Conservation (phyloP, 2,888 invertebrate species). For the Monochamus alternatus region DNA sequence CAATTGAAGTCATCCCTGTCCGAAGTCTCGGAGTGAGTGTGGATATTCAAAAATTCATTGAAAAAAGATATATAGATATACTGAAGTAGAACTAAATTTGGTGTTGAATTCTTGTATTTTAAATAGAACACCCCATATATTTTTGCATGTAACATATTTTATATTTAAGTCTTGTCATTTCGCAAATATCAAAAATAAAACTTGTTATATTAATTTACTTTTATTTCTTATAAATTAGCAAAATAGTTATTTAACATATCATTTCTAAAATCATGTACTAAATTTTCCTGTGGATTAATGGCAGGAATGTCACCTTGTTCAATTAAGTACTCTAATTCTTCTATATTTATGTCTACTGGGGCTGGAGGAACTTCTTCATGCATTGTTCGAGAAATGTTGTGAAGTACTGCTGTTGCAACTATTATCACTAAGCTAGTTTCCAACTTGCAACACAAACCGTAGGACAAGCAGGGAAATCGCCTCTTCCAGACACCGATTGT, state of each 20-base stretch:
- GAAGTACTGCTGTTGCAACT: slow-evolving; percentile 33
- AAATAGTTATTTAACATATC: slow-evolving; percentile 19
- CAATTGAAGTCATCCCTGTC: neutral
- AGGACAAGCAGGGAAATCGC: too few relatives aligned
- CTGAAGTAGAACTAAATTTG: neutral
- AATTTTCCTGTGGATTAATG: too few relatives aligned
- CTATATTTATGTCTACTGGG: slow-evolving; percentile 6
- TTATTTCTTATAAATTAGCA: neutral
- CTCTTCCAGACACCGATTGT: slow-evolving; percentile 44
- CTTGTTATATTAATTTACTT: neutral
- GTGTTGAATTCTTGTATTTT: too few relatives aligned
- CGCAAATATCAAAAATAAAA: neutral
- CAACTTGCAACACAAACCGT: too few relatives aligned
- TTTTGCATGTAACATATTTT: neutral
- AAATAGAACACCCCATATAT: too few relatives aligned
- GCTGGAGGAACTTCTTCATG: slow-evolving; percentile 3
- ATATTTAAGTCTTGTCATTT: neutral
- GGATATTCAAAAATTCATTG: neutral
- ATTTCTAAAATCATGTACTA: slow-evolving; percentile 23
- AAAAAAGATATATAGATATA: neutral
- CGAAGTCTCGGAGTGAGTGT: neutral
- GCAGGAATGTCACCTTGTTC: neutral
- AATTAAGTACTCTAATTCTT: slow-evolving; percentile 19
- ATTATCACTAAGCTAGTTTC: neutral
- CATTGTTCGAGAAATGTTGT: slow-evolving; percentile 20